Evolutionary conservation across 2,797 vertebrate genomes (phyloP).

Genomic region (Enoplosus armatus): DNA sequence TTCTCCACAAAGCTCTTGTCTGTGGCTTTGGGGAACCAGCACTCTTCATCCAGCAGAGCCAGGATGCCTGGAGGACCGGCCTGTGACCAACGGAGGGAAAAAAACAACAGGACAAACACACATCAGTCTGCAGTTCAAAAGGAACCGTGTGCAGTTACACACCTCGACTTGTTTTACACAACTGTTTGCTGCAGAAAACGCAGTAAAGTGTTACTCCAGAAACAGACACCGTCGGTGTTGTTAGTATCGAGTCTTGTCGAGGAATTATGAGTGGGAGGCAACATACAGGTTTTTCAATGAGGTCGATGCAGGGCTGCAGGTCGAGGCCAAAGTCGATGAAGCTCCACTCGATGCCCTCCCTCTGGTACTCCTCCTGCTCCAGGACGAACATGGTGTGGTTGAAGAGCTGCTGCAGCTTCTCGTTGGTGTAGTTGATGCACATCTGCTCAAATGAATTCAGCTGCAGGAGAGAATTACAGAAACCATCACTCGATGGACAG

Average conservation of each 20-base stretch:
- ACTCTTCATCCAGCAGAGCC: conserved; percentile 97
- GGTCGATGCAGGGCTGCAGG: conserved; percentile 98
- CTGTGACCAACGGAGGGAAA: conserved; percentile 69
- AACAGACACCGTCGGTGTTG: neutral
- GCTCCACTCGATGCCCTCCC: conserved; percentile 99
- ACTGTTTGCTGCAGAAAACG: neutral
- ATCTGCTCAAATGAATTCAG: conserved; percentile 98
- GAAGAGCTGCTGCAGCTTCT: conserved; percentile 99
- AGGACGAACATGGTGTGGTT: conserved; percentile 99
- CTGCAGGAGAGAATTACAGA: conserved; percentile 71
- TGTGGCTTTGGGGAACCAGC: conserved; percentile 99
- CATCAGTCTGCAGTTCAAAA: neutral
- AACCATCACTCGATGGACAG: neutral
- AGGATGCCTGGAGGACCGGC: conserved; percentile 94
- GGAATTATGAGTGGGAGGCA: neutral
- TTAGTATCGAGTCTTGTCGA: neutral
- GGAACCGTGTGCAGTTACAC: neutral
- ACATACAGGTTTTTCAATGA: conserved; percentile 93
- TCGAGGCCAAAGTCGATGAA: conserved; percentile 99
- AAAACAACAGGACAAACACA: neutral
- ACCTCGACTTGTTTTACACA: conserved; percentile 2
- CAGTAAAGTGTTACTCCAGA: neutral
- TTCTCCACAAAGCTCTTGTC: conserved; percentile 98
- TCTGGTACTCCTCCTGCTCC: conserved; percentile 99
- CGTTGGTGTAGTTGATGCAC: conserved; percentile 98